Conservation (phyloP, 2,888 invertebrate genomes). For the Idaea biselata region DNA sequence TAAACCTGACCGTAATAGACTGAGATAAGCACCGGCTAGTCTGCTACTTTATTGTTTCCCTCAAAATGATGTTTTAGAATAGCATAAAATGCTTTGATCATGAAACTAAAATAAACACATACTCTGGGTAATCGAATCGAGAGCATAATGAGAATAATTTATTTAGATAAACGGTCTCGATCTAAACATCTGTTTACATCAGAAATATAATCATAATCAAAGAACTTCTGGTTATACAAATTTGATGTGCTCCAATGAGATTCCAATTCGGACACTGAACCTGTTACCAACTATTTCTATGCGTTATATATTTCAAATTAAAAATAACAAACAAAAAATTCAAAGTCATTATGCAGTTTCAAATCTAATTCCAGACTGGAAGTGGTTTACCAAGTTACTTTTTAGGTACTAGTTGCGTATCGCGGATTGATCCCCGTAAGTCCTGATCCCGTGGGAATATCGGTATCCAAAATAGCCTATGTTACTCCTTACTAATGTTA, state of each 20-base stretch:
- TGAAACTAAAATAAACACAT: background rate
- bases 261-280: background rate
- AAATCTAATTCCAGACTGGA: too few species aligned
- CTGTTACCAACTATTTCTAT: background rate
- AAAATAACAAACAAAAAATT: background rate
- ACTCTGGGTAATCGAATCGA: background rate
- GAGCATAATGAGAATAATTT: background rate
- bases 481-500: too few species aligned
- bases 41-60: background rate
- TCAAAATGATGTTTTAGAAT: background rate
- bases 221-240: background rate
- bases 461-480: too few species aligned
- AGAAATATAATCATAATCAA: background rate
- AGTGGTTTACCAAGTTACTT: too few species aligned
- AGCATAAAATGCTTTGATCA: background rate
- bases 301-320: background rate
- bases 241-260: background rate
- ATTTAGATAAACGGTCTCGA: background rate
- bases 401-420: too few species aligned
- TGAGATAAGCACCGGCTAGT: background rate
- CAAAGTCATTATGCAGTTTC: background rate
- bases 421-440: too few species aligned
- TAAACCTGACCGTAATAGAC: slow-evolving; percentile 26
- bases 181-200: background rate
- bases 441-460: too few species aligned